Evolutionary conservation across 1,140 invertebrate species (phyloP), one percentile per base, ranked within the genome.

Genomic region (Belonocnema kinseyi): DNA sequence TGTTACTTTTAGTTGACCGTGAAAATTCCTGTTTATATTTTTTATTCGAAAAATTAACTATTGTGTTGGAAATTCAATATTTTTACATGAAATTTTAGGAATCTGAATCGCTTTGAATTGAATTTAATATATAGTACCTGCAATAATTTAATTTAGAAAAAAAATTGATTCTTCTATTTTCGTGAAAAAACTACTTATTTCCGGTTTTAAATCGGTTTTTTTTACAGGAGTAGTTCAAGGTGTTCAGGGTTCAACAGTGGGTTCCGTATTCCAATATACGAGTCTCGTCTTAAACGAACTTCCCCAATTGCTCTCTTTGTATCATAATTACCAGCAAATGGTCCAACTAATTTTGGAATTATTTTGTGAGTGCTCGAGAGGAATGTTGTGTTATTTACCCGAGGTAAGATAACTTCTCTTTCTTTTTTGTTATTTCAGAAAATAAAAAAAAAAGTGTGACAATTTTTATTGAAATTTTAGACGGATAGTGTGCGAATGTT

Each of bases 251-350:
- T 86, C 92, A 12, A 94, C 93, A 53, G 92, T 93, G 52, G 88
- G 94, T 73, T 89, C 93, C 17, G 88, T 96, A 10, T 96, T 95
- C 87, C 89, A 92, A 77, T 94, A 95, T 85, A 86, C 96, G 3
- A 91, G 92, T 53, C 93, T 93, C 0, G 90, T 96, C 17, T 84
- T 97, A 73, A 90, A 92, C 16, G 94, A 96, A 85, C 89, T 95
- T 81, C 93, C 95, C 3, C 92, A 92, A 50, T 90, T 97, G 33
- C 85, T 97, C 26, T 94, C 93, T 74, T 85, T 95, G 4, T 97
- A 96, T 86, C 95, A 96, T 89, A 97, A 97, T 91, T 97, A 96
- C 90, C 94, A 95, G 71, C 93, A 95, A 75, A 93, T 98, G 74
- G 95, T 97, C 19, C 93, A 96, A 84, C 91, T 96, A 14, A 94